Percentiles rank a stretch among this genome's conserved stretches.
Conservation (phyloP, 2,797 vertebrate genomes). For the Pangasius mekongensis region DNA sequence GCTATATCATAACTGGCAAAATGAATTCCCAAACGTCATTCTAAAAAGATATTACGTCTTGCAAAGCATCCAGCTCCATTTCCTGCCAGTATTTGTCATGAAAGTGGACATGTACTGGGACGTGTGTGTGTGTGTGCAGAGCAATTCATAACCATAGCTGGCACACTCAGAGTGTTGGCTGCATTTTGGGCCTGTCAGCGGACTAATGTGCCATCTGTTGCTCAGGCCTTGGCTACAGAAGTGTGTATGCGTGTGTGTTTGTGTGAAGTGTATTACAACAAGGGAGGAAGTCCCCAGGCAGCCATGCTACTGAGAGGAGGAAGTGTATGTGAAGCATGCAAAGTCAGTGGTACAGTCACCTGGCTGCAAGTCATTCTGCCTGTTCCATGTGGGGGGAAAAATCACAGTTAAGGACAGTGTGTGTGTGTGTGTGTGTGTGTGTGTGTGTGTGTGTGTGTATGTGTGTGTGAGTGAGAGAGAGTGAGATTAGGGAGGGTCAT, state of each 20-base stretch:
- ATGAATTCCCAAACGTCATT: slow-evolving; percentile 27
- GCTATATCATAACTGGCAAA: slow-evolving; percentile 12
- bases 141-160: slow-evolving; percentile 63
- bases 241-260: slow-evolving; percentile 59
- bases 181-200: slow-evolving; percentile 56
- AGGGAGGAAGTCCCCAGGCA: slow-evolving; percentile 70
- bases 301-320: slow-evolving; percentile 62
- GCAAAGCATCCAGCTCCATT: slow-evolving; percentile 54
- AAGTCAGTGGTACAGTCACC: slow-evolving; percentile 59
- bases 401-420: background rate
- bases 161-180: slow-evolving; percentile 61
- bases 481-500: background rate
- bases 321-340: slow-evolving; percentile 61
- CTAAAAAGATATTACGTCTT: slow-evolving; percentile 38
- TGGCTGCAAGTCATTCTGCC: slow-evolving; percentile 26
- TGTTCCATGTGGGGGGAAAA: background rate
- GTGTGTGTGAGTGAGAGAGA: background rate
- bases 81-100: slow-evolving; percentile 63
- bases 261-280: slow-evolving; percentile 71
- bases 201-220: slow-evolving; percentile 71
- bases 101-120: slow-evolving; percentile 34
- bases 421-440: background rate
- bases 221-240: slow-evolving; percentile 60
- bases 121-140: background rate
- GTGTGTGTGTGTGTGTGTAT: background rate